A percentile compares a stretch with the other conserved stretches of the same genome.
Conservation (phyloP, 2,113 vertebrate species). For the Ivindomyrus marchei region DNA sequence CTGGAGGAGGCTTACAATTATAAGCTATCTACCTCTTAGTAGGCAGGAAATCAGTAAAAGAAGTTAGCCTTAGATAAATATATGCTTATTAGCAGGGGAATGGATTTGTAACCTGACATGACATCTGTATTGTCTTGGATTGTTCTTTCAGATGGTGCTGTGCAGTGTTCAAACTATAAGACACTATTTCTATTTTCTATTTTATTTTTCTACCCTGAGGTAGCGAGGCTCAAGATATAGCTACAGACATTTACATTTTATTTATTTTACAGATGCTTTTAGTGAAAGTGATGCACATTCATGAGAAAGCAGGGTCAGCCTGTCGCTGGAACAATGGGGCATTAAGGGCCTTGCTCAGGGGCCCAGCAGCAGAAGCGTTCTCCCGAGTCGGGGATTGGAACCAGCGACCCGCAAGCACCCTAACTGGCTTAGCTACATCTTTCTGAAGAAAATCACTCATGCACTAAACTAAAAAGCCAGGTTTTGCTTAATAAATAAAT, state of each 20-base stretch:
- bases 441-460: background rate
- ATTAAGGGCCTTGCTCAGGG: background rate
- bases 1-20: background rate
- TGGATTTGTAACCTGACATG: background rate
- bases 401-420: background rate
- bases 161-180: background rate
- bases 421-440: background rate
- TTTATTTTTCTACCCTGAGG: background rate
- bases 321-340: background rate
- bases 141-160: background rate
- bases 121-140: background rate
- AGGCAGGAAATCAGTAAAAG: slow-evolving; percentile 12
- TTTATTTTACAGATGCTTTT: background rate
- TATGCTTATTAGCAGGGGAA: background rate
- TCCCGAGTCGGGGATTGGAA: background rate
- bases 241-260: background rate
- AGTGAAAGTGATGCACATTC: background rate
- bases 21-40: background rate
- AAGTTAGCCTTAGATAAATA: background rate
- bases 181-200: background rate
- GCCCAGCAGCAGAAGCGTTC: background rate
- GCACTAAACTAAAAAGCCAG: background rate
- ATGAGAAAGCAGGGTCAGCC: background rate
- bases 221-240: background rate
- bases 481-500: background rate